Conservation (phyloP, 2,888 invertebrate genomes). For the Meghimatium bilineatum region DNA sequence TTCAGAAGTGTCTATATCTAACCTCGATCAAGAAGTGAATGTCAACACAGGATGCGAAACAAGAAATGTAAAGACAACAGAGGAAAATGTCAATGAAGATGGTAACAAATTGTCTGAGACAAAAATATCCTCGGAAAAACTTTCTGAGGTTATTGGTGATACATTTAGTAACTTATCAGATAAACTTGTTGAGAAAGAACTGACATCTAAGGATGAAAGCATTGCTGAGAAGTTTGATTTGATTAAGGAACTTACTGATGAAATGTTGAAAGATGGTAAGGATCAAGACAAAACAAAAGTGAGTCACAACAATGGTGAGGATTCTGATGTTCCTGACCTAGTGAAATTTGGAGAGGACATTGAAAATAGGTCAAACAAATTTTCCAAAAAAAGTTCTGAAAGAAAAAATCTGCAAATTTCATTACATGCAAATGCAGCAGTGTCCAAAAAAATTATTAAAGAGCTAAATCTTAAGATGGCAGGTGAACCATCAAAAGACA, state of each 20-base stretch:
- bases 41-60: not conserved
- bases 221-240: constrained; percentile 53
- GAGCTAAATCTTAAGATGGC: not conserved
- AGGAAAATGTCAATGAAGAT: not conserved
- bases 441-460: constrained; percentile 11
- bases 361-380: not conserved
- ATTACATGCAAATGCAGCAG: constrained; percentile 2
- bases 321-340: not conserved
- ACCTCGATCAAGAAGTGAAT: not conserved
- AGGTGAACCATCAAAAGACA: not conserved
- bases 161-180: not conserved
- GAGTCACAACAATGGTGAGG: not conserved
- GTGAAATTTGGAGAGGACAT: not conserved
- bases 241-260: constrained; percentile 54
- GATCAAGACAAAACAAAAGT: not conserved
- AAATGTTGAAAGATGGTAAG: constrained; percentile 47
- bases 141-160: not conserved
- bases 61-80: not conserved
- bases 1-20: not conserved
- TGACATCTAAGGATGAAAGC: constrained; percentile 48
- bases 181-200: constrained; percentile 27
- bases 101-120: not conserved
- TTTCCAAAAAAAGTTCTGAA: not conserved
- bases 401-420: constrained; percentile 37
- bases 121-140: not conserved